phyloP scores from a whole-genome alignment of 2,797 vertebrate species.

The Synaphobranchus kaupii region DNA sequence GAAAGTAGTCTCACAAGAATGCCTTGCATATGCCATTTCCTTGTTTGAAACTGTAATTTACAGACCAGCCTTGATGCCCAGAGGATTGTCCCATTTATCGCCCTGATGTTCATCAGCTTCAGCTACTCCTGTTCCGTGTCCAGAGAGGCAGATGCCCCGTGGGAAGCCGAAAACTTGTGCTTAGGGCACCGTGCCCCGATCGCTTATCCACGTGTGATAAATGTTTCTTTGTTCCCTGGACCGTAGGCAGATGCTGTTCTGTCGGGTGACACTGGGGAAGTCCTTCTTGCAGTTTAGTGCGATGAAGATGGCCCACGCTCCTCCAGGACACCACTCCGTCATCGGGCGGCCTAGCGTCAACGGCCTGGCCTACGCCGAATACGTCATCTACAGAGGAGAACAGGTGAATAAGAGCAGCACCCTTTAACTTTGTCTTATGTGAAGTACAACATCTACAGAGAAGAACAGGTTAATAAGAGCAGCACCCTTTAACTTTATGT shows the following conservation, averaged over 20 bases:
- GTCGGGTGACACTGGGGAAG: conserved; percentile 95
- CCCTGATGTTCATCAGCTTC: not conserved
- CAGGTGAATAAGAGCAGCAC: conserved; percentile 75
- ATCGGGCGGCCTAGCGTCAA: conserved; percentile 97
- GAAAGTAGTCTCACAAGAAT: not conserved
- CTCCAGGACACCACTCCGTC: conserved; percentile 96
- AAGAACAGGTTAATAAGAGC: not conserved
- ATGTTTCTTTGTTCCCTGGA: not conserved
- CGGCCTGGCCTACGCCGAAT: conserved; percentile 93
- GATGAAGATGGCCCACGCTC: conserved; percentile 99
- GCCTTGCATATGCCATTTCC: not conserved
- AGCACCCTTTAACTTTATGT: conserved; percentile 83
- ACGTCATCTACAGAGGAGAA: conserved; percentile 98
- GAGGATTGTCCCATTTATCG: not conserved
- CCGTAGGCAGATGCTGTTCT: conserved; percentile 96
- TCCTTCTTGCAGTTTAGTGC: conserved; percentile 99
- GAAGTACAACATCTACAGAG: not conserved
- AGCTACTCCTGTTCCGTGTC: not conserved
- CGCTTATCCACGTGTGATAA: not conserved
- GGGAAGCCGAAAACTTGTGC: not conserved
- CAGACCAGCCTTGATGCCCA: not conserved
- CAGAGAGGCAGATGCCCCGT: not conserved
- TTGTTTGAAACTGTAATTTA: not conserved
- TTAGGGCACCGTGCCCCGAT: not conserved
- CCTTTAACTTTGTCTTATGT: not conserved